Evolutionary conservation across 2,888 invertebrate species (phyloP).

Genomic region (Brenthis ino): DNA sequence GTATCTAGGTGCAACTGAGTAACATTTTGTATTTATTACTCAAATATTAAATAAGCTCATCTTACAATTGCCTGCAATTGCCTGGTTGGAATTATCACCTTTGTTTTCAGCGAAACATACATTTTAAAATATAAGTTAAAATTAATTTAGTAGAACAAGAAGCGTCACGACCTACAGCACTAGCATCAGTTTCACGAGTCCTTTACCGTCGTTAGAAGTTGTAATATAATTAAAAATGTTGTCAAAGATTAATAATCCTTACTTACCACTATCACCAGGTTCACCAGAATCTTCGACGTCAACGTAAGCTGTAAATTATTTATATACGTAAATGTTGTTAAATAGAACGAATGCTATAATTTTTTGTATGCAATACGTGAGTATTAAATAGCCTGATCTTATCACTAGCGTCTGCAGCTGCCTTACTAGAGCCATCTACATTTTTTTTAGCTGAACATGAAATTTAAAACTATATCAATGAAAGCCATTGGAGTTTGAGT

Average conservation of each 20-base stretch:
- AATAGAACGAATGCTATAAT: no score
- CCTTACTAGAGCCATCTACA: background rate
- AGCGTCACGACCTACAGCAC: background rate
- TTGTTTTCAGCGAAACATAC: background rate
- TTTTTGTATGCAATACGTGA: background rate
- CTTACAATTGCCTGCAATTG: no score
- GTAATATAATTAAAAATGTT: background rate
- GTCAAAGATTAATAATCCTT: background rate
- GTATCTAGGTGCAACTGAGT: no score
- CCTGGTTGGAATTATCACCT: no score
- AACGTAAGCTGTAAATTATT: no score
- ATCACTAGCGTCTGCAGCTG: conserved; percentile 11
- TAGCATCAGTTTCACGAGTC: background rate
- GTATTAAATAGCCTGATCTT: background rate
- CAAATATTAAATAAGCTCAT: no score
- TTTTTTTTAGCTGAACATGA: conserved; percentile 7
- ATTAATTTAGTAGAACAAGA: background rate
- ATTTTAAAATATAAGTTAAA: background rate
- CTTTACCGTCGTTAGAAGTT: background rate
- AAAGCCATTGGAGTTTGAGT: no score
- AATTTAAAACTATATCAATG: background rate
- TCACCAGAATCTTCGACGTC: background rate
- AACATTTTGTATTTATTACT: no score
- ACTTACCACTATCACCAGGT: conserved; percentile 1
- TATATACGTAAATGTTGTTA: no score